These are phyloP conservation scores for Calycopis cecrops DNA, from an alignment of 1,140 invertebrate species.

Conservation along the genomic window DNA sequence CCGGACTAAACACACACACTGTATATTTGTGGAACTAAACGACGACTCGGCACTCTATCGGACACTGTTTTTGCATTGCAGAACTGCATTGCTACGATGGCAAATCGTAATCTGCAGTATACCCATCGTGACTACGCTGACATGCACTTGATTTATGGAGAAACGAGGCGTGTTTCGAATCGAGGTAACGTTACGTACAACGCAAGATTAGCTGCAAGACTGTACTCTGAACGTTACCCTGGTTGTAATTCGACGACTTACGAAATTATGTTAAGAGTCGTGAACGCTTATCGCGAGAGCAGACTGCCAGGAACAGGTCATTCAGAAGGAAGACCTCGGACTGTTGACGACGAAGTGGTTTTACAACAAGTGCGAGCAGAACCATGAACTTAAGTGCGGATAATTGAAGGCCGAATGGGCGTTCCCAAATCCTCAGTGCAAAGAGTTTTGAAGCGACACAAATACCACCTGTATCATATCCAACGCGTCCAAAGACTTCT, in stretches of 20 bases:
- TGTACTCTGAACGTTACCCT: not conserved
- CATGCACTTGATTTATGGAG: conserved; percentile 7
- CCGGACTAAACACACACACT: no score
- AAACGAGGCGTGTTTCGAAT: conserved; percentile 5
- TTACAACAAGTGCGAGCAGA: conserved; percentile 10
- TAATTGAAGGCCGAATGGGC: no score
- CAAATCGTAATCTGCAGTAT: not conserved
- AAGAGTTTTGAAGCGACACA: conserved; percentile 8
- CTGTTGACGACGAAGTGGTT: conserved; percentile 10
- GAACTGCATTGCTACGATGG: no score
- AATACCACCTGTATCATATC: conserved; percentile 10
- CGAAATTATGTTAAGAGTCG: conserved; percentile 1
- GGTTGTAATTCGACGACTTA: not conserved
- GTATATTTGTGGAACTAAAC: not conserved
- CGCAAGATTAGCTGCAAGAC: conserved; percentile 1
- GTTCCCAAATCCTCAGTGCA: no score
- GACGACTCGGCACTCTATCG: not conserved
- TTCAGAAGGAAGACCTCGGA: conserved; percentile 10
- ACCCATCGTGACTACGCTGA: not conserved
- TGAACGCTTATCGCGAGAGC: conserved; percentile 6
- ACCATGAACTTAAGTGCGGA: not conserved
- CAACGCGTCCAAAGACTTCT: not conserved
- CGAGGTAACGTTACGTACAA: conserved; percentile 3
- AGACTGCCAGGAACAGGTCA: not conserved
- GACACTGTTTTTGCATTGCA: not conserved